Evolutionary conservation across 2,888 invertebrate species (phyloP).

Genomic region (Ichneumoninae sp.): DNA sequence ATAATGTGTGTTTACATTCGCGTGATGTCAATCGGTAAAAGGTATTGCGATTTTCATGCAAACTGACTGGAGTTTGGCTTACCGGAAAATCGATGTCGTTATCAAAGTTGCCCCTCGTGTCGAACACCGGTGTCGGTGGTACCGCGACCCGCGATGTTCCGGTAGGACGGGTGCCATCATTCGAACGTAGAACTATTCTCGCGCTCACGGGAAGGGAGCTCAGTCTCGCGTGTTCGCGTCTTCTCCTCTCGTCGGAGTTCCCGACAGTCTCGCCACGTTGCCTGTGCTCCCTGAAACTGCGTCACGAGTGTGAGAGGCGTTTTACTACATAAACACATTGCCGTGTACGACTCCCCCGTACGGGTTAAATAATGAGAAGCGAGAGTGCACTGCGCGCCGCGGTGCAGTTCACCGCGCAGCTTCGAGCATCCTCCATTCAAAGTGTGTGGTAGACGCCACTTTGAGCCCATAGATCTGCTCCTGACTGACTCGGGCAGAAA

Average conservation of each 20-base stretch:
- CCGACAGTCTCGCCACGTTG: constrained; percentile 50
- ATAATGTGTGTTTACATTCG: neutral
- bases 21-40: neutral
- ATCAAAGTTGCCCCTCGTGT: constrained; percentile 66
- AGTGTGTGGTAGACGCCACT: constrained; percentile 48
- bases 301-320: constrained; percentile 18
- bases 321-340: constrained; percentile 15
- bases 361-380: constrained; percentile 45
- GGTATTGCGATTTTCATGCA: constrained; percentile 27
- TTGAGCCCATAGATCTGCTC: constrained; percentile 25
- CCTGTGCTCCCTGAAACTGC: constrained; percentile 41
- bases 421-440: constrained; percentile 24
- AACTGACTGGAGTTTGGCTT: constrained; percentile 66
- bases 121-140: constrained; percentile 37
- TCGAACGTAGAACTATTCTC: constrained; percentile 74
- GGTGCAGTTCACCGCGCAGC: constrained; percentile 26
- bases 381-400: neutral
- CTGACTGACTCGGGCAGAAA: neutral
- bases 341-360: neutral
- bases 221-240: constrained; percentile 74
- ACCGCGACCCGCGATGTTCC: constrained; percentile 31
- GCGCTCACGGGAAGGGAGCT: constrained; percentile 77
- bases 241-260: constrained; percentile 53
- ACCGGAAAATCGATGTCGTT: constrained; percentile 76
- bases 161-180: constrained; percentile 30